Conservation (phyloP, 2,888 invertebrate genomes). For the Nowickia ferox region DNA sequence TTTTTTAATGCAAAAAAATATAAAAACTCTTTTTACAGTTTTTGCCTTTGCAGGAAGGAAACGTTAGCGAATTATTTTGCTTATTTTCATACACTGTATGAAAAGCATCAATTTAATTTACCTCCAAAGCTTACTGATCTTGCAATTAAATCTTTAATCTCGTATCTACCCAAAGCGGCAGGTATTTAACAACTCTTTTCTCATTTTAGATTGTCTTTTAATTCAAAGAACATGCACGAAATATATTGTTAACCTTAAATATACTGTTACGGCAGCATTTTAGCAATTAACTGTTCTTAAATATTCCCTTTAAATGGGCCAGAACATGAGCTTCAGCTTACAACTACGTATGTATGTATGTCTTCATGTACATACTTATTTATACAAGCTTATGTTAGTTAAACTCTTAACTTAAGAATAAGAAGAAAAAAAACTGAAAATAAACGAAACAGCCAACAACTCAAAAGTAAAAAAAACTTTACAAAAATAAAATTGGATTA, state of each 20-base stretch:
- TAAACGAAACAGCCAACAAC: neutral
- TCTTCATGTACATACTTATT: slow-evolving; percentile 30
- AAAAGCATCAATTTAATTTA: neutral
- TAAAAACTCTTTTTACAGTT: too few relatives aligned
- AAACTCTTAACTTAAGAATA: slow-evolving; percentile 32
- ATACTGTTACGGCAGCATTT: slow-evolving; percentile 32
- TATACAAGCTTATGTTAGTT: slow-evolving; percentile 57
- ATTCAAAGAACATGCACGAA: slow-evolving; percentile 29
- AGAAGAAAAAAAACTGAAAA: neutral
- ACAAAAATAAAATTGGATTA: slow-evolving; percentile 62
- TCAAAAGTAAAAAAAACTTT: slow-evolving; percentile 13
- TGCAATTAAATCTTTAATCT: neutral
- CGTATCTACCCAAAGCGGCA: neutral
- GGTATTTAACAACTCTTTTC: slow-evolving; percentile 28
- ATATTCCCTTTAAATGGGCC: neutral
- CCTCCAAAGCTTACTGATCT: neutral
- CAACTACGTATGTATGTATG: slow-evolving; percentile 51
- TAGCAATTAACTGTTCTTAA: slow-evolving; percentile 27
- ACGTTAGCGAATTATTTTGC: too few relatives aligned
- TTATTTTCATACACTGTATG: too few relatives aligned
- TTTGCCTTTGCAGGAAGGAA: too few relatives aligned
- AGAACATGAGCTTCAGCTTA: neutral
- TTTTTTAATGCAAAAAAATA: too few relatives aligned
- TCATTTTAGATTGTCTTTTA: neutral
- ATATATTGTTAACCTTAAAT: slow-evolving; percentile 47